Base-by-base conservation (phyloP, 2,113 vertebrate genomes). In the Tetrao urogallus region DNA sequence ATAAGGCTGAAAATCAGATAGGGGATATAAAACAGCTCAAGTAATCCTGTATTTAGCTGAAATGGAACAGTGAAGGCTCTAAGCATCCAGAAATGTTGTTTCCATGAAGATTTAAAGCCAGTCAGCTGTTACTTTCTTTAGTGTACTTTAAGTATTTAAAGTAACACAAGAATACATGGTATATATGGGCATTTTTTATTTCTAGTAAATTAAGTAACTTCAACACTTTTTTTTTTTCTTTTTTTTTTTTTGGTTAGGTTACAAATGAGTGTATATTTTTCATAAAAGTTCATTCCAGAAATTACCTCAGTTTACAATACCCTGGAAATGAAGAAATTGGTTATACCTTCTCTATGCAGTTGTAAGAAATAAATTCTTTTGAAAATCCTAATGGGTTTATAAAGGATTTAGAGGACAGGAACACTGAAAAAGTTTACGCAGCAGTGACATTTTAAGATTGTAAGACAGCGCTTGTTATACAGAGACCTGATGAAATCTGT, bases 1-100 rank as follows among this genome's bases (percentile, higher is more conserved):
- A 96, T 94, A 97, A 97, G 97, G 96, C 97, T 97, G 96, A 98
- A 98, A 98, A 98, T 97, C 96, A 98, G 97, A 98, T 94, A 96
- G 96, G 94, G 97, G 96, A 95, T 96, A 97, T 94, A 97, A 97
- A 94, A 92, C 77, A 94, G 94, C 92, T 96, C 93, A 86, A 92
- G 87, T 96, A 98, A 98, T 97, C 96, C 97, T 95, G 93, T 92
- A 94, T 96, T 97, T 77, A 97, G 96, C 92, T 92, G 92, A 98
- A 98, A 96, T 84, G 92, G 96, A 97, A 92, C 54, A 61, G 92
- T 48, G 84, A 71, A 97, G 77, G 80, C 57, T 94, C 88, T 84
- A 95, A 95, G 92, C 92, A 96, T 93, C 71, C 94, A 94, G 82
- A 96, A 94, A 22, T 54, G 89, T 88, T 96, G 92, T 79, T 96